Evolutionary conservation across 1,140 invertebrate species (phyloP), one percentile per base, ranked within the genome.

Genomic region (Tetragonula clypearis): DNA sequence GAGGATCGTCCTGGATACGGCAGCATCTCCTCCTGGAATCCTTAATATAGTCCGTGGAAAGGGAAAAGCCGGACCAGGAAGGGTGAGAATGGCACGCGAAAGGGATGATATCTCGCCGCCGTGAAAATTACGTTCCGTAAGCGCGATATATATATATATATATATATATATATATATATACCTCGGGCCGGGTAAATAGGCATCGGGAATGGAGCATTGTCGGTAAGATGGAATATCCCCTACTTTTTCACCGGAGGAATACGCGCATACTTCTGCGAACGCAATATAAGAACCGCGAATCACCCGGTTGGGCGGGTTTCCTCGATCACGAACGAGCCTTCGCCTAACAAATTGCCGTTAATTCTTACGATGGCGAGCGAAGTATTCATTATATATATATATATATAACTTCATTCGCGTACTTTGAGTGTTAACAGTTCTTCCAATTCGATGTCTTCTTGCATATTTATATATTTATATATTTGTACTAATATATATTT

Each of bases 21-120:
- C 71, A 79, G 84, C 83, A 86, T 84, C 87, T 30, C 35, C 83
- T 85, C 62, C 75, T 93, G 93, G 92, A 94, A 93, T 93, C 89
- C 90, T 93, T 94, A 94, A 94, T 94, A 94, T 93, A 93, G 90
- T 91, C 90, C 87, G 87, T 87, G 86, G 84, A 87, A 58, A 85
- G 86, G 74, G 83, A 82, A 76, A 30, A 77, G 55, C n/a, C 15
- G 86, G 69, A 77, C 68, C 1, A 60, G 73, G 81, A 87, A 79
- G 86, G 87, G 81, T 87, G 90, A 86, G 84, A 91, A 90, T 91
- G 92, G 90, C 90, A 94, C 90, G 91, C 90, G 88, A 90, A 35
- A 68, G 86, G 88, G 82, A 69, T 58, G 86, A 73, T 77, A 49
- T 79, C 86, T 72, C 68, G 66, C 60, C 72, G 82, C 81, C 82